phyloP scores from a whole-genome alignment of 2,797 vertebrate species.

The Halcyon smyrnensis region DNA sequence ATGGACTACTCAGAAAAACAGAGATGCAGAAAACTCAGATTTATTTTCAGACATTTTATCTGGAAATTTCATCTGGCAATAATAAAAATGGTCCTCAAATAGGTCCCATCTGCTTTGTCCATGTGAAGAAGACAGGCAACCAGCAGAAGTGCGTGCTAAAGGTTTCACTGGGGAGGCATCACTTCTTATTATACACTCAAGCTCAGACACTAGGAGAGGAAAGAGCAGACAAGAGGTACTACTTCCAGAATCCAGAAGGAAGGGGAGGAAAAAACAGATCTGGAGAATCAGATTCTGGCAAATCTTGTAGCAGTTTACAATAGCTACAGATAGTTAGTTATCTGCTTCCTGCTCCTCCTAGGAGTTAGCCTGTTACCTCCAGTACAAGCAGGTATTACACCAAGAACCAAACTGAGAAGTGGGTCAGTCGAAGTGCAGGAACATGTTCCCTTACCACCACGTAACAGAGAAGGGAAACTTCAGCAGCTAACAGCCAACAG shows the following conservation, averaged over 20 bases:
- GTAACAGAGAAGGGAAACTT: rapidly evolving
- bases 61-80: background rate
- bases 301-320: background rate
- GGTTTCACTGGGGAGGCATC: background rate
- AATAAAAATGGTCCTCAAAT: rapidly evolving
- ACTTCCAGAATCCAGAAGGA: background rate
- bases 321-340: background rate
- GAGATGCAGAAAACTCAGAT: rapidly evolving
- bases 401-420: background rate
- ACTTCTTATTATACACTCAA: rapidly evolving
- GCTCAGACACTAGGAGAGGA: rapidly evolving
- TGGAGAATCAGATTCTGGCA: background rate
- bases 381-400: background rate
- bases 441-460: background rate
- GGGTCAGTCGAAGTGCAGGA: background rate
- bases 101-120: background rate
- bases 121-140: rapidly evolving
- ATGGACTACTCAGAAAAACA: rapidly evolving
- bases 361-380: background rate
- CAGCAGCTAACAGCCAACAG: background rate
- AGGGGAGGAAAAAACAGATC: background rate
- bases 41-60: background rate
- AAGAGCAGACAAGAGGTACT: background rate
- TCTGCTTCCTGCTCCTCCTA: rapidly evolving
- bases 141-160: background rate